Base-by-base conservation (phyloP, 53 echinoderm and acorn worm species). In the Pentamera pediparva region DNA sequence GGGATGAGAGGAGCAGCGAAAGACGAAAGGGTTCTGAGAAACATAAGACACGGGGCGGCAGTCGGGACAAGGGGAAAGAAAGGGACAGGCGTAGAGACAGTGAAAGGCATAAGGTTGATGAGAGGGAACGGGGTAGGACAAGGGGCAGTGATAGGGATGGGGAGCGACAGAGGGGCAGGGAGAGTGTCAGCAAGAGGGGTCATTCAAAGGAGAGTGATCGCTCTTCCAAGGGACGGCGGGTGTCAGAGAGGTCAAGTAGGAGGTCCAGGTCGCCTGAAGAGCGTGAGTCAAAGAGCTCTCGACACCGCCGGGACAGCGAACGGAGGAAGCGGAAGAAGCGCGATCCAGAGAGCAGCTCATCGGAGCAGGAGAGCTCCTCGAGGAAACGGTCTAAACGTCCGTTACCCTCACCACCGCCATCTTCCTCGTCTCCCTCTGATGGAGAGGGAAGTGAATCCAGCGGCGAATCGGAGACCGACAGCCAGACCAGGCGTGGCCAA, bases 391-490 rank as follows among this genome's bases (percentile, higher is more conserved):
- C 58, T 10, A 57, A 57, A 32, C 58, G 58, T 25, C n/a, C 47
- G 13, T 15, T 12, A 1, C 12, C 12, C 13, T 57, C 58, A 15
- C 13, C 18, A 27, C 6, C 7, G 25, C 32, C 58, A 26, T 57
- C 57, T 1, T 57, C 58, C 27, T 30, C 78, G 0, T 53, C 82
- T 18, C 35, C 83, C 24, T 57, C 72, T 38, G 83, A 77, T 37
- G 82, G 60, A 54, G 86, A 86, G 63, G 39, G 36, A 20, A 67
- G 67, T 43, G 67, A 39, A 47, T 67, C 67, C 10, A 45, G 32
- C 6, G 45, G 22, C 19, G 37, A 24, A 30, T 72, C 73, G 36
- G 73, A 72, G 32, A 53, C 9, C 34, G 73, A 52, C 9, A 61
- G 61, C 19, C 19, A 12, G 15, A 22, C 53, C 8, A 35, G 32